These are phyloP conservation scores for Cyrtorhinus lividipennis DNA, from an alignment of 1,140 invertebrate species.

Conservation along the genomic window DNA sequence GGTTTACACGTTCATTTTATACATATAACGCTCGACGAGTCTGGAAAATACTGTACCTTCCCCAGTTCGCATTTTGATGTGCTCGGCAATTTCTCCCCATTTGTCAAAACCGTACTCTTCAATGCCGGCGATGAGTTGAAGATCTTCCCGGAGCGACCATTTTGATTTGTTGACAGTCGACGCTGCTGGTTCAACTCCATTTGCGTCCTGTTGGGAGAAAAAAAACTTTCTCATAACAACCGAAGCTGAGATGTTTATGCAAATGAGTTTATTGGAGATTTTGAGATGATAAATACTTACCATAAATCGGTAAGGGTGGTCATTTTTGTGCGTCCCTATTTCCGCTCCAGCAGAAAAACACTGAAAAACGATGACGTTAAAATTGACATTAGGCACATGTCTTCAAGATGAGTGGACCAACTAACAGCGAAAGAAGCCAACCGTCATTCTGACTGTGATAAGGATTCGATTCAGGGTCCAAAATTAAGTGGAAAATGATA, in stretches of 20 bases:
- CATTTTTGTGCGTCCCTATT: conserved; percentile 77
- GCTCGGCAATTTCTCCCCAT: conserved; percentile 78
- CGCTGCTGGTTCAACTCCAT: conserved; percentile 31
- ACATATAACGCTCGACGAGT: no score
- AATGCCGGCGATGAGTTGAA: conserved; percentile 78
- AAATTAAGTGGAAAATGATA: not conserved
- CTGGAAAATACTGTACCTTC: no score
- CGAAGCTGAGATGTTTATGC: not conserved
- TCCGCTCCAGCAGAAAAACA: conserved; percentile 87
- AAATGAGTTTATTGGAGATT: not conserved
- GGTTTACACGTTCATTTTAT: no score
- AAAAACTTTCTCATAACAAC: not conserved
- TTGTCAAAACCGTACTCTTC: conserved; percentile 93
- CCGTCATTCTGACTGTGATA: not conserved
- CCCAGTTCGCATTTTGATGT: conserved; percentile 66
- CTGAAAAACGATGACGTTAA: conserved; percentile 44
- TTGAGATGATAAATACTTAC: conserved; percentile 39
- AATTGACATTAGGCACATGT: conserved; percentile 16
- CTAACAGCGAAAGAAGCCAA: not conserved
- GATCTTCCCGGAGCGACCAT: conserved; percentile 83
- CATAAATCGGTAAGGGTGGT: conserved; percentile 81
- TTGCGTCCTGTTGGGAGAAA: conserved; percentile 38
- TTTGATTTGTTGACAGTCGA: not conserved
- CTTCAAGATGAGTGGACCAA: not conserved
- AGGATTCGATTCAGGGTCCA: not conserved